Conservation (phyloP, 35 echinoderm and acorn worm genomes). For the Patiria miniata region DNA sequence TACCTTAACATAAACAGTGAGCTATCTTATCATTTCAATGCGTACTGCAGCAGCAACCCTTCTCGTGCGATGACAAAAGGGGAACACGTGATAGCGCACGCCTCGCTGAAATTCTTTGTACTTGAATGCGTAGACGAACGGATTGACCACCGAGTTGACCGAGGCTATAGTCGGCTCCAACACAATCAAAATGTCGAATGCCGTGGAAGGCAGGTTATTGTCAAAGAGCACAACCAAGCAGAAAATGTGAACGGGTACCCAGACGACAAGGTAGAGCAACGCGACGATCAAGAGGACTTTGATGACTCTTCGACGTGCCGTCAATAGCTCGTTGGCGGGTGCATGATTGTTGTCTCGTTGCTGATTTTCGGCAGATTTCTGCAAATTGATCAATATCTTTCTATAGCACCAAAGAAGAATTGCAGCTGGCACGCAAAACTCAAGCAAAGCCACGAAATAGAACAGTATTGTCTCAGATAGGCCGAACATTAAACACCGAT, state of each 20-base stretch:
- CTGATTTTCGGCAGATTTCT: background rate
- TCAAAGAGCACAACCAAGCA: background rate
- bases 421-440: background rate
- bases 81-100: background rate
- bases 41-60: background rate
- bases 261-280: background rate
- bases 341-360: background rate
- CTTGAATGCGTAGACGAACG: conserved; percentile 8
- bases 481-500: background rate
- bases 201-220: background rate
- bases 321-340: background rate
- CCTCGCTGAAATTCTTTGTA: conserved; percentile 15
- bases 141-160: background rate
- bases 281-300: background rate
- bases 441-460: background rate
- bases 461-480: background rate
- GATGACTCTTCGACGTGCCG: background rate
- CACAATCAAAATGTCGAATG: background rate
- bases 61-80: background rate
- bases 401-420: background rate
- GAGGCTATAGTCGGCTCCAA: background rate
- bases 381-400: background rate
- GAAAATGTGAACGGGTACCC: background rate
- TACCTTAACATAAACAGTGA: too few relatives aligned
- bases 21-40: too few relatives aligned